Base-by-base conservation (phyloP, 2,797 vertebrate genomes). In the Gambusia yucatana region DNA sequence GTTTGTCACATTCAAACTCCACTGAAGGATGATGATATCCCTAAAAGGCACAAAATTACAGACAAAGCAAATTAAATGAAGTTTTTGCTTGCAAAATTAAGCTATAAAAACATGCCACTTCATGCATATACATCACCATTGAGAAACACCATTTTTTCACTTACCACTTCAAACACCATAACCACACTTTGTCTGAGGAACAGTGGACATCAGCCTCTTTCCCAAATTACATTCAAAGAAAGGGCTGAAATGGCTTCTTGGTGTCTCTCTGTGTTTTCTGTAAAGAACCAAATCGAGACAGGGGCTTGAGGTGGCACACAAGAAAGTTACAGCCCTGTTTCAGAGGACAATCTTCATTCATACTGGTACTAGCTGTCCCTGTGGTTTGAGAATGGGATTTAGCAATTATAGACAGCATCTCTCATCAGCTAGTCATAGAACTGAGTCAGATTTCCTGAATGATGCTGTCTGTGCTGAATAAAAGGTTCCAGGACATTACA, bases 1-100 rank as follows among this genome's bases (percentile, higher is more conserved):
- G 75, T 93, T 86, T 92, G 91, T 93, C 91, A 91, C 92, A 91
- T 92, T 94, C 94, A 95, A 95, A 95, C 93, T 94, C 91, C 93
- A 90, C 80, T 92, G 84, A 91, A 90, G 89, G 89, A 92, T 92
- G 88, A 90, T 91, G 87, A 89, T 92, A 93, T 87, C 61, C n/a
- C 79, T 89, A 82, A 90, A 91, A 86, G 74, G 84, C 73, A 36
- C 77, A 78, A 82, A 91, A 89, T 87, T 82, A 81, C 41, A 39
- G 77, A 87, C 73, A 89, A 46, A 85, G 83, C 78, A 82, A 79
- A 84, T 59, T 67, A 84, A 79, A 39, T 81, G 52, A 84, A 20
- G 71, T 78, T 83, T 86, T 83, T 76, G 73, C 25, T 76, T 57
- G 13, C 71, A 75, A 85, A 86, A 85, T 85, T 46, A 85, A 79